Evolutionary conservation across 2,888 invertebrate genomes (phyloP), one percentile per base, ranked within the genome.

Genomic region (Chrysopilus asiliformis): DNA sequence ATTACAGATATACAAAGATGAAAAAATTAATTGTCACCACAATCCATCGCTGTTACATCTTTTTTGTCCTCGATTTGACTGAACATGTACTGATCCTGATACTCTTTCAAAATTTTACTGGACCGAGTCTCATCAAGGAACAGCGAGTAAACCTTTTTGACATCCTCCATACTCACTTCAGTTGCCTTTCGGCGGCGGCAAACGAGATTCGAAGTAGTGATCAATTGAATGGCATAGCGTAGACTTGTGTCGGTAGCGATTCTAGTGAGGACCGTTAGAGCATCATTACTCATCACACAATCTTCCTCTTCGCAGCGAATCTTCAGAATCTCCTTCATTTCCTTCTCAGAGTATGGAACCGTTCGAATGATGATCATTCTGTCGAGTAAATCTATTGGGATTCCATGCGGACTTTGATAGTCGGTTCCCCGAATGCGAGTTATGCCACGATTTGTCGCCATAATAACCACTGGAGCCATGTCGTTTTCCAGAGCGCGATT

Each of bases 251-350:
- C 91, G 9, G 80, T 76, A 2, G 93, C 93, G 28, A 98, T 90
- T 36, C 87, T 75, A 0, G 95, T 93, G 25, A 98, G 68, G 7
- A 97, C 86, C 0, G 80, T 78, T 36, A 97, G 55, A 0, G 94
- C 97, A 57, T 91, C 93, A 3, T 78, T 77, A 1, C 83, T 78
- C 76, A 98, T 84, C 53, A 91, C 85, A 46, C 94, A 94, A 58
- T 97, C 95, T 56, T 98, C 98, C 53, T 99, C 98, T 55, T 97
- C 94, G 57, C 93, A 93, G 42, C 94, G 80, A 42, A 90, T 90
- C 54, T 85, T 87, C 1, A 97, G 67, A 45, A 97, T 95, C 64
- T 93, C 89, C 47, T 79, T 78, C 10, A 94, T 68, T 54, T 97
- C 95, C 44, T 80, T 78, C 40, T 89, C 87, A 0, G 77, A 71